Evolutionary conservation across 1,140 invertebrate species (phyloP).

Genomic region (Pinna nobilis): DNA sequence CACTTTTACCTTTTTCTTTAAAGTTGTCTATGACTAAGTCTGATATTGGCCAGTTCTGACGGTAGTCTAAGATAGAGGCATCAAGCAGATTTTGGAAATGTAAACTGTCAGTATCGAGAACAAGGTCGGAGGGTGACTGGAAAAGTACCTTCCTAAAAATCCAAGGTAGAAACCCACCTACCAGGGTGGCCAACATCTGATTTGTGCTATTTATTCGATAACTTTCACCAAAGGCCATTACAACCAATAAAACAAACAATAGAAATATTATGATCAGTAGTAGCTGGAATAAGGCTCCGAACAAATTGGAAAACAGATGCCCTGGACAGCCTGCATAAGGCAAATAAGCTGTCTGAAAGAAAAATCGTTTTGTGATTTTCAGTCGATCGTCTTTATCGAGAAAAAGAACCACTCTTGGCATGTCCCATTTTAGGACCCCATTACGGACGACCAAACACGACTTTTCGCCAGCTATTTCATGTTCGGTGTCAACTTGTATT

Average conservation of each 20-base stretch:
- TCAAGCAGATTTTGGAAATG: slow-evolving; percentile 56
- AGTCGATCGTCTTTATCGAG: slow-evolving; percentile 55
- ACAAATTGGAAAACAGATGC: slow-evolving; percentile 39
- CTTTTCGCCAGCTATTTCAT: not conserved
- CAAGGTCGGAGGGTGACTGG: slow-evolving; percentile 16
- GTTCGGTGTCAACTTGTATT: slow-evolving; percentile 34
- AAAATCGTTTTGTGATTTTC: slow-evolving; percentile 57
- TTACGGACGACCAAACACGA: not conserved
- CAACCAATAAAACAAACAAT: slow-evolving; percentile 59
- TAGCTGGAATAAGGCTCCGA: slow-evolving; percentile 45
- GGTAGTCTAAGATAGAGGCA: slow-evolving; percentile 43
- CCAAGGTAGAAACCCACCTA: slow-evolving; percentile 61
- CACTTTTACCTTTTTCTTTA: no score
- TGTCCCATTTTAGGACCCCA: slow-evolving; percentile 43
- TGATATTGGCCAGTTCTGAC: slow-evolving; percentile 56
- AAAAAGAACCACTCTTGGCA: slow-evolving; percentile 50
- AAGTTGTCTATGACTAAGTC: slow-evolving; percentile 51
- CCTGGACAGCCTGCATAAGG: slow-evolving; percentile 55
- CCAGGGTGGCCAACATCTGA: slow-evolving; percentile 60
- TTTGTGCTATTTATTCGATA: slow-evolving; percentile 60
- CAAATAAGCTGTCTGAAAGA: slow-evolving; percentile 47
- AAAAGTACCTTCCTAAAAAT: slow-evolving; percentile 58
- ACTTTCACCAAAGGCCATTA: slow-evolving; percentile 60
- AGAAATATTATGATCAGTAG: slow-evolving; percentile 54
- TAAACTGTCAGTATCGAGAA: slow-evolving; percentile 50